Evolutionary conservation across 2,888 invertebrate species (phyloP), one percentile per base, ranked within the genome.

Genomic region (Stenoptilia bipunctidactyla): DNA sequence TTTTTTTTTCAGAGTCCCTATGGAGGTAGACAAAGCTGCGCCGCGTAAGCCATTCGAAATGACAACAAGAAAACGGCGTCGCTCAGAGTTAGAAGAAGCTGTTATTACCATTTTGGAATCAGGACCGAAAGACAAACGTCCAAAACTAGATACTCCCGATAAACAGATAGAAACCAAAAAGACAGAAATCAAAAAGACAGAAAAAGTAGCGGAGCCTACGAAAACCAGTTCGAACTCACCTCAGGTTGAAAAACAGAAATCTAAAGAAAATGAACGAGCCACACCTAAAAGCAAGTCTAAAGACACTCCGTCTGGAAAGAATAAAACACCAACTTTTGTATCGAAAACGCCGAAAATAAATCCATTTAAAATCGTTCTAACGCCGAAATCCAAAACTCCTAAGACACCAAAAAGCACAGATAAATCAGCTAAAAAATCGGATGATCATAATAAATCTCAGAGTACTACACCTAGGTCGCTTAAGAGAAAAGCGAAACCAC

Each of bases 51-150:
- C 30, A 8, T 4, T 8, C 2, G n/a, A n/a, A n/a, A n/a, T n/a
- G n/a, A n/a, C n/a, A n/a, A 4, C 30, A 30, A 67, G 68, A 47
- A 82, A 79, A 52, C 67, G 82, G n/a, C 67, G 77, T 1, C 61
- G 68, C 1, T 79, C 82, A 0, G 57, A 62, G 1, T 45, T 73
- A 6, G 73, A 73, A 38, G 79, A 75, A 47, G 64, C 70, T 0
- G 53, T 64, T 2, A 50, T 69, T 13, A 70, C 69, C 1, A 58
- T 68, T 8, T 53, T 73, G 20, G 67, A 67, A 13, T 52, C 44
- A 13, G 53, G 48, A 30, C 42, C 48, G 8, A 50, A 42, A 40
- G 63, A 61, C 15, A 79, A 74, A 52, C 57, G 60, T 34, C 64
- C 51, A 41, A 58, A 58, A 27, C 25, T 56, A 1, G 58, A 55